Evolutionary conservation across 2,113 vertebrate genomes (phyloP).

Genomic region (Meles meles): DNA sequence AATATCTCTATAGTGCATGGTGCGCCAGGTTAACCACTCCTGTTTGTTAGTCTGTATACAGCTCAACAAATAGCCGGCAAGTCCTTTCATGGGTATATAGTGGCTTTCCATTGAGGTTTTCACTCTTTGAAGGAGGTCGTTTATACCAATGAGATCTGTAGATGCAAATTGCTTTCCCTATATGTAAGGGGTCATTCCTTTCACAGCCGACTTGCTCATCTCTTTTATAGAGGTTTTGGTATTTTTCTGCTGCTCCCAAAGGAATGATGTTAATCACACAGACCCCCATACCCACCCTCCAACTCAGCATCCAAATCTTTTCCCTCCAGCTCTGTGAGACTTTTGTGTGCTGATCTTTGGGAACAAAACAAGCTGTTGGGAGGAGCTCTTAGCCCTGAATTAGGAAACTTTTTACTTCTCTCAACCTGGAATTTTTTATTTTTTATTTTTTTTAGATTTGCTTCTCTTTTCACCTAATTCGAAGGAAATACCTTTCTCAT

Average conservation of each 20-base stretch:
- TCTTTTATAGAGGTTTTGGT: conserved; percentile 70
- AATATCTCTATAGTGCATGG: conserved; percentile 66
- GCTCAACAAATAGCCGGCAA: conserved; percentile 65
- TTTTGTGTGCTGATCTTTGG: conserved; percentile 65
- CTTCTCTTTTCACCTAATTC: conserved; percentile 43
- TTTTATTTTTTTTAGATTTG: conserved; percentile 47
- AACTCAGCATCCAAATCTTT: conserved; percentile 59
- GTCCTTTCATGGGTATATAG: conserved; percentile 67
- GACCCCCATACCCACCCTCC: not conserved
- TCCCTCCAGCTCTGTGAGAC: conserved; percentile 59
- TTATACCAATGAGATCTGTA: conserved; percentile 69
- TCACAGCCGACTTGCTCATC: conserved; percentile 65
- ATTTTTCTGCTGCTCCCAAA: conserved; percentile 65
- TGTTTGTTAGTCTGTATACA: conserved; percentile 70
- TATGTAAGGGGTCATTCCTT: conserved; percentile 63
- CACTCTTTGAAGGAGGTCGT: conserved; percentile 67
- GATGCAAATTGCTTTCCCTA: conserved; percentile 70
- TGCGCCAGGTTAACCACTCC: conserved; percentile 74
- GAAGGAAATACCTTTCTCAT: conserved; percentile 24
- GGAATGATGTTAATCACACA: conserved; percentile 50
- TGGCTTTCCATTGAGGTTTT: conserved; percentile 72
- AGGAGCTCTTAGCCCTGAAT: conserved; percentile 41
- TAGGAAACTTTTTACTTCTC: conserved; percentile 15
- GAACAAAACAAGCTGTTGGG: conserved; percentile 59
- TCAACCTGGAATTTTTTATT: conserved; percentile 42